Evolutionary conservation across 2,888 invertebrate species (phyloP), one percentile per base, ranked within the genome.

Genomic region (Acronicta aceris): DNA sequence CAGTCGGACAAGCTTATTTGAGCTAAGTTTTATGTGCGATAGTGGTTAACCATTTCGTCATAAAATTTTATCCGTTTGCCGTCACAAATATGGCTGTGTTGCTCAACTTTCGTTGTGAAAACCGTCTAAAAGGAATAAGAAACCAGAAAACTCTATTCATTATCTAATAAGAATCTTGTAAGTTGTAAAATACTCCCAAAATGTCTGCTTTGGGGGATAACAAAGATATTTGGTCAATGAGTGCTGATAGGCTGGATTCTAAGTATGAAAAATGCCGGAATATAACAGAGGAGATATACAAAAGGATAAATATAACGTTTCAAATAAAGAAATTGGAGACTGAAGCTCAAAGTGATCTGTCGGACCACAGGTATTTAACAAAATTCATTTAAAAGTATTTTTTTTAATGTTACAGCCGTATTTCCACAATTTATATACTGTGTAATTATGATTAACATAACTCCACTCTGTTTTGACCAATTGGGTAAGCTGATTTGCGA

Each of bases 251-350:
- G 9, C 71, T 89, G 10, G 83, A 89, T 66, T 85, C 91, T 0
- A 94, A 90, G 71, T 91, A 94, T 49, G 94, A 94, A 60, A 94
- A 94, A 84, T 94, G 94, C 82, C 85, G 91, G 5, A 90, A 94
- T 78, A 94, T 94, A 9, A 91, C 94, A 0, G 94, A 94, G 58
- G 94, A 94, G 70, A 94, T 94, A 71, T 94, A 94, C 74, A 94
- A 94, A 63, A 88, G 94, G 74, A 94, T 94, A 64, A 89, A 94
- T 76, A 92, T 94, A 61, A 94, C 94, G 6, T 94, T 94, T 85
- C 88, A 93, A 84, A 93, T 94, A 12, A 94, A 94, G 71, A 90
- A 93, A 71, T 72, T 92, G 43, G 93, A 92, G 65, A 66, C 65
- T 42, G 87, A 81, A 4, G 81, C 82, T 0, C 89, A 88, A 41